Conservation (phyloP, 2,113 vertebrate species). For the Dissostichus mawsoni region DNA sequence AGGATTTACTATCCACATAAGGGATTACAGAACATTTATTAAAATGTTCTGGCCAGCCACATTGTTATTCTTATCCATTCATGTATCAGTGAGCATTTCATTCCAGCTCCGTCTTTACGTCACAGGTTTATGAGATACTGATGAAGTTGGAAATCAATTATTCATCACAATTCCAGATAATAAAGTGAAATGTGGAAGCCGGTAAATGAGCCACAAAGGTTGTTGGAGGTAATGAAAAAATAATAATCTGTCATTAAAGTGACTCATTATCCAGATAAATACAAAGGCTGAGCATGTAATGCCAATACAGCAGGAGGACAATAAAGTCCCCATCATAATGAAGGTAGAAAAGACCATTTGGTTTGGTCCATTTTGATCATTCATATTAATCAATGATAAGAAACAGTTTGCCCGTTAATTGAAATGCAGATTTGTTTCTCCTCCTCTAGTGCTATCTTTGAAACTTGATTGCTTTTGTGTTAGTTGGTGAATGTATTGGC, state of each 20-base stretch:
- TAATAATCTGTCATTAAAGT: not conserved
- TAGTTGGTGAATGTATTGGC: too few relatives aligned
- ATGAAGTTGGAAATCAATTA: constrained; percentile 35
- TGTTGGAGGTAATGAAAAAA: constrained; percentile 5
- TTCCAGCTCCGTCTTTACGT: constrained; percentile 9
- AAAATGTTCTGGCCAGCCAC: constrained; percentile 2
- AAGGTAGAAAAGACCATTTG: not conserved
- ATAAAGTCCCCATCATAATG: not conserved
- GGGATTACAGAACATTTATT: constrained; percentile 45
- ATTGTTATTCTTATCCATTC: constrained; percentile 43
- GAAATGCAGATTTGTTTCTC: too few relatives aligned
- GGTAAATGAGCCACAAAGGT: not conserved
- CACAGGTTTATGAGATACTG: not conserved
- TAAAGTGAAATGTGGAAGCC: constrained; percentile 12
- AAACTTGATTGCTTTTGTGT: too few relatives aligned
- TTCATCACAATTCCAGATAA: constrained; percentile 29
- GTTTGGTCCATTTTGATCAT: not conserved
- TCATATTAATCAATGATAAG: not conserved
- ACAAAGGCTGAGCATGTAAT: too few relatives aligned
- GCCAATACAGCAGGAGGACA: not conserved
- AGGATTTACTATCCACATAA: constrained; percentile 24
- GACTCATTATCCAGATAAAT: not conserved
- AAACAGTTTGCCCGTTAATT: not conserved
- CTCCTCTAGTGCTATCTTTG: too few relatives aligned
- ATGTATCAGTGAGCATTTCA: constrained; percentile 29